Evolutionary conservation across 2,888 invertebrate genomes (phyloP), one percentile per base, ranked within the genome.

Genomic region (Leptinotarsa peninsularis): DNA sequence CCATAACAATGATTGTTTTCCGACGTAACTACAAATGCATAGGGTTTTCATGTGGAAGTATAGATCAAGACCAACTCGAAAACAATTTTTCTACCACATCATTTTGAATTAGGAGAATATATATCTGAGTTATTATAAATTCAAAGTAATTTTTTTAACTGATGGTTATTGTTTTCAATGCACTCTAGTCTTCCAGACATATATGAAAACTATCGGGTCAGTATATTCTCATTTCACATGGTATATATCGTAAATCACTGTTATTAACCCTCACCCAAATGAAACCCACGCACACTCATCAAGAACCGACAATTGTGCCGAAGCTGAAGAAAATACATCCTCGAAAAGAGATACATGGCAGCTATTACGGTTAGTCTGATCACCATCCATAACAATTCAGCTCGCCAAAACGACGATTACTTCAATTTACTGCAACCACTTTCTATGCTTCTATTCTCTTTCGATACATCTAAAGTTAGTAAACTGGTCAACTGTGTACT

Each of bases 311-410:
- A 58, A 58, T 21, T 21, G 21, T 43, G 63, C 33, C 10, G 63
- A 17, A n/a, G n/a, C 63, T 43, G 63, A 63, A 63, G 63, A 63
- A 63, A 63, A 63, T 43, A 63, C 63, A 33, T 10, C 63, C 60
- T 18, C 58, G 14, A 63, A 63, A 63, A 63, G 33, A 63, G 63
- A 63, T 63, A 33, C 43, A 63, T 63, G 15, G 43, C 43, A 43
- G 63, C 63, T 21, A 63, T 63, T 63, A 63, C 63, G 63, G 63
- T 63, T 63, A 63, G 63, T 63, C 63, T 63, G 63, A 63, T 63
- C 63, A 18, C 63, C 63, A 63, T 33, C 63, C 43, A 63, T 63
- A 63, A 63, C 63, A 63, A 63, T 63, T 63, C 43, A 7, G 63
- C 18, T 63, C 63, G n/a, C 63, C 63, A 63, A 63, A 63, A 63